Base-by-base conservation (phyloP, 2,888 invertebrate genomes). In the Campoletis raptor region DNA sequence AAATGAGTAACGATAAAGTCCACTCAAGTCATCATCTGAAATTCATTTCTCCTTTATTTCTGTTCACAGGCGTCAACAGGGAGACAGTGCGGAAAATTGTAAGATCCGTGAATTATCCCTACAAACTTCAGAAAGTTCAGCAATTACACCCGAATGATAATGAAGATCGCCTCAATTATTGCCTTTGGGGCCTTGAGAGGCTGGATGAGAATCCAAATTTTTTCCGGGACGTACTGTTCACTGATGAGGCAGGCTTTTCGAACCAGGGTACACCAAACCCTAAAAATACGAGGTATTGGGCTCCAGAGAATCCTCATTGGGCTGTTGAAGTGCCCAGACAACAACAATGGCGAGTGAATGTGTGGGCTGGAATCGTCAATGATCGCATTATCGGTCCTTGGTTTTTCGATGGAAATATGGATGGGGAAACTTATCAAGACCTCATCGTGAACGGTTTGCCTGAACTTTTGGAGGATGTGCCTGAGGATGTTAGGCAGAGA, bases 111-210 rank as follows among this genome's bases (percentile, higher is more conserved):
- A 76, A 82, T 30, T 82, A 48, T 7, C 76, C 82, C 7, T 82
- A 69, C 45, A 82, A 82, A 40, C 7, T 57, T 2, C 15, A 21
- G 1, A 30, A n/a, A 10, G 45, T 36, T 0, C 82, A 82, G 7
- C 36, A 70, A 2, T 36, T 76, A 18, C 5, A 30, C 0, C 9
- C n/a, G 2, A 2, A 2, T 0, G 76, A 82, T 42, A 15, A 10
- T 10, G 37, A 24, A 9, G 8, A 12, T 9, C 69, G 85, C 0
- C 10, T 85, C 9, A 18, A 52, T 12, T 89, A 83, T 66, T 86
- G 87, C 45, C 24, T n/a, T 1, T 88, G 86, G 87, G 85, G 76
- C 12, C 37, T 70, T 9, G 30, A 1, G 10, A 54, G 69, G 24
- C 40, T 82, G 1, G 37, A 18, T 15, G 76, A 70, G 8, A 21